Evolutionary conservation across 2,797 vertebrate genomes (phyloP).

Genomic region (Gadopsis marmoratus): DNA sequence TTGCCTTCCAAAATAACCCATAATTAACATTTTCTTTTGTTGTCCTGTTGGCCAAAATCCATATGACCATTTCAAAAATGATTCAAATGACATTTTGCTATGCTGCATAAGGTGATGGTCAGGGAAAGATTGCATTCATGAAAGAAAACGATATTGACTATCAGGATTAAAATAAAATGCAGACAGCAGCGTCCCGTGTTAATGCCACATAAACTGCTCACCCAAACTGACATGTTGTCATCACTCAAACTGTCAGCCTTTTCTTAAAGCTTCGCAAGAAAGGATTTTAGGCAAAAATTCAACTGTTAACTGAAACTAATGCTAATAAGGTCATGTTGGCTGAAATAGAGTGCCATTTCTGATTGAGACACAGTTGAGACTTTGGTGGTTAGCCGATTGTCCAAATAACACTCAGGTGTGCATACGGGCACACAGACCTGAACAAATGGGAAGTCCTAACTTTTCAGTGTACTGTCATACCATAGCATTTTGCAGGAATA

Average conservation of each 20-base stretch:
- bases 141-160: not conserved
- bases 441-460: not conserved
- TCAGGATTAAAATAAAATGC: not conserved
- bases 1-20: not conserved
- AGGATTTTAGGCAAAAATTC: not conserved
- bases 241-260: not conserved
- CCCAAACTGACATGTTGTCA: not conserved
- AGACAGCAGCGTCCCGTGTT: not conserved
- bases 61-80: not conserved
- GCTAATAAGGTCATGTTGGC: no score
- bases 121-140: not conserved
- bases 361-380: not conserved
- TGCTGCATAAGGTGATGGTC: not conserved
- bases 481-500: not conserved
- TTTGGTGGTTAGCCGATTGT: not conserved
- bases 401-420: not conserved
- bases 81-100: not conserved
- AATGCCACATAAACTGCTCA: not conserved
- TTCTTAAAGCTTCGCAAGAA: not conserved
- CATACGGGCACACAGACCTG: not conserved
- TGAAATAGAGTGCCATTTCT: not conserved
- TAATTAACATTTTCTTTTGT: not conserved
- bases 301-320: not conserved
- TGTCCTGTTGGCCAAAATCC: no score
- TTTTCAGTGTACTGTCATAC: not conserved